phyloP scores from a whole-genome alignment of 2,888 invertebrate species.

The Parnassius smintheus region DNA sequence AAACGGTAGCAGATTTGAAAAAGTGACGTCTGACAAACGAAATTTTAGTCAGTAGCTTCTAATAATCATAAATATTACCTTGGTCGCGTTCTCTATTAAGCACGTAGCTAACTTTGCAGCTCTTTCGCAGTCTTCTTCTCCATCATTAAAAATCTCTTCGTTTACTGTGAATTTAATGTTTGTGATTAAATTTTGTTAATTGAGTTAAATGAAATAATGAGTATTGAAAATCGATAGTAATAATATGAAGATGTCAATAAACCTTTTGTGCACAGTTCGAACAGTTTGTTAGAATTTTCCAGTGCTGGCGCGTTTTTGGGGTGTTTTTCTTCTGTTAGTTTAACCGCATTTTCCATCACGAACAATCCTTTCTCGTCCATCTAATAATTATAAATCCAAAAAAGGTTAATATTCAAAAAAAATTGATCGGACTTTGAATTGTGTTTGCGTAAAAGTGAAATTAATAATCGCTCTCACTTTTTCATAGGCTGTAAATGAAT shows the following conservation, averaged over 20 bases:
- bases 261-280: constrained; percentile 64
- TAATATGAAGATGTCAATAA: not conserved
- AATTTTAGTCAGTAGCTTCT: too few relatives aligned
- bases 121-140: constrained; percentile 67
- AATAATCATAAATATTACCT: constrained; percentile 42
- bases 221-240: too few relatives aligned
- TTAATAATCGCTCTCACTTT: too few relatives aligned
- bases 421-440: too few relatives aligned
- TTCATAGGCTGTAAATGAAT: too few relatives aligned
- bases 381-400: constrained; percentile 40
- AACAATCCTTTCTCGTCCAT: constrained; percentile 64
- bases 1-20: too few relatives aligned
- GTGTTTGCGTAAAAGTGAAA: too few relatives aligned
- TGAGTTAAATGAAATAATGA: not conserved
- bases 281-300: constrained; percentile 56
- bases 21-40: too few relatives aligned
- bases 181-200: not conserved
- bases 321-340: constrained; percentile 52
- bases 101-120: constrained; percentile 58
- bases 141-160: constrained; percentile 53
- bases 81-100: constrained; percentile 53
- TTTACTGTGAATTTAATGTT: constrained; percentile 51
- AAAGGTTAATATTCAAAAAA: too few relatives aligned
- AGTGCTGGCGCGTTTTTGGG: constrained; percentile 49
- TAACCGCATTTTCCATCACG: constrained; percentile 48